Conservation (phyloP, 2,797 vertebrate species). For the Danio albolineatus region DNA sequence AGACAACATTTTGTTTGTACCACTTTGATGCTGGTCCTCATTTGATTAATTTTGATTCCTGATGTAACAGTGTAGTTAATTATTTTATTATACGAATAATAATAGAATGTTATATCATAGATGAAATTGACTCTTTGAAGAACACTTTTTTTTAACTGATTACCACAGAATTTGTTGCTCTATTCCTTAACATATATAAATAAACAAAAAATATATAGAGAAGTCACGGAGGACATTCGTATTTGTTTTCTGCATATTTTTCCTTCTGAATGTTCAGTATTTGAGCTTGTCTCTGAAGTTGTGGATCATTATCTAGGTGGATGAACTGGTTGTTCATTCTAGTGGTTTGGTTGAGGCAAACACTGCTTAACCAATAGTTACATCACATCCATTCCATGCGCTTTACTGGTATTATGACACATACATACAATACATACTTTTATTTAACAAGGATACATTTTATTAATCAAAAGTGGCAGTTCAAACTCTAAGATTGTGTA, state of each 20-base stretch:
- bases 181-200: neutral
- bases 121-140: neutral
- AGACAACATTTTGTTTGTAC: neutral
- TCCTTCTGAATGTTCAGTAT: neutral
- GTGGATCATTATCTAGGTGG: neutral
- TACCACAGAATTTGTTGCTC: neutral
- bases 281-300: neutral
- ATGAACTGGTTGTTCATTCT: slow-evolving; percentile 1
- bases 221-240: no score
- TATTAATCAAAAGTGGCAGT: neutral
- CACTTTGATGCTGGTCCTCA: neutral
- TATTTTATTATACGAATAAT: neutral
- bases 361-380: neutral
- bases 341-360: neutral
- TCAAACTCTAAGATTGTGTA: no score
- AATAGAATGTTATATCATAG: no score
- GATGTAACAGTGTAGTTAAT: neutral
- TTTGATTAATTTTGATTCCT: neutral
- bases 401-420: neutral
- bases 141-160: neutral
- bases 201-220: no score
- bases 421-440: no score
- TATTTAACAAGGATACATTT: no score
- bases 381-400: neutral
- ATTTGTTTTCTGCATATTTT: no score